phyloP scores from a whole-genome alignment of 2,113 vertebrate species.

The Apteryx mantelli region DNA sequence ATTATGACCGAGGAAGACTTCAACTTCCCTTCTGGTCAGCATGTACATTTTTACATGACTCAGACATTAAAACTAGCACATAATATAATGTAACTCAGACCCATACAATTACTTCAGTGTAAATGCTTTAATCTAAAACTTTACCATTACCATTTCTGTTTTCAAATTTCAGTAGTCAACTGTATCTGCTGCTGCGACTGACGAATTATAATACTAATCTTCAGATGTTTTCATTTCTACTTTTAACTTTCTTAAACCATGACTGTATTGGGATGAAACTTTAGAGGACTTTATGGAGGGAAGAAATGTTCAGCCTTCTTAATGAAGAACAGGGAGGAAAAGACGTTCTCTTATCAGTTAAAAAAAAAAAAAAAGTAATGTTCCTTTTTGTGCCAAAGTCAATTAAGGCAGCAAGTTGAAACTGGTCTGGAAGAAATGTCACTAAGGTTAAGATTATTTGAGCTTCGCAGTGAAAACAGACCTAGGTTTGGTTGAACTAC shows the following conservation, averaged over 20 bases:
- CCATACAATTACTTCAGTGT: constrained; percentile 56
- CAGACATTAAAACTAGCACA: constrained; percentile 51
- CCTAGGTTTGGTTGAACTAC: not conserved
- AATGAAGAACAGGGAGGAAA: not conserved
- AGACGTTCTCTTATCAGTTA: not conserved
- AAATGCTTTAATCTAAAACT: constrained; percentile 69
- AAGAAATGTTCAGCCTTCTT: not conserved
- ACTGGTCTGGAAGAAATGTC: not conserved
- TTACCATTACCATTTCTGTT: constrained; percentile 45
- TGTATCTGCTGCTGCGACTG: constrained; percentile 7
- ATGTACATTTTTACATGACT: constrained; percentile 21
- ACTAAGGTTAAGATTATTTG: not conserved
- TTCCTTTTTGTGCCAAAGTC: not conserved
- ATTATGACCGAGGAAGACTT: constrained; percentile 7
- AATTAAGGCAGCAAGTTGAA: not conserved
- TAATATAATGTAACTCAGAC: constrained; percentile 67
- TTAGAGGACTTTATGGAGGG: not conserved
- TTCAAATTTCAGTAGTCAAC: constrained; percentile 64
- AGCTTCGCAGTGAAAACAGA: not conserved
- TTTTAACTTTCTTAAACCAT: not conserved
- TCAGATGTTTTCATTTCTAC: constrained; percentile 12
- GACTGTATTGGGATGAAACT: not conserved
- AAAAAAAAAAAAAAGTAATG: not conserved
- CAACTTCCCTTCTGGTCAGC: constrained; percentile 21
- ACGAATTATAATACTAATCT: not conserved